A percentile compares a stretch with the other conserved stretches of the same genome.
phyloP scores from a whole-genome alignment of 2,888 invertebrate species.

The Chrysopilus asiliformis region DNA sequence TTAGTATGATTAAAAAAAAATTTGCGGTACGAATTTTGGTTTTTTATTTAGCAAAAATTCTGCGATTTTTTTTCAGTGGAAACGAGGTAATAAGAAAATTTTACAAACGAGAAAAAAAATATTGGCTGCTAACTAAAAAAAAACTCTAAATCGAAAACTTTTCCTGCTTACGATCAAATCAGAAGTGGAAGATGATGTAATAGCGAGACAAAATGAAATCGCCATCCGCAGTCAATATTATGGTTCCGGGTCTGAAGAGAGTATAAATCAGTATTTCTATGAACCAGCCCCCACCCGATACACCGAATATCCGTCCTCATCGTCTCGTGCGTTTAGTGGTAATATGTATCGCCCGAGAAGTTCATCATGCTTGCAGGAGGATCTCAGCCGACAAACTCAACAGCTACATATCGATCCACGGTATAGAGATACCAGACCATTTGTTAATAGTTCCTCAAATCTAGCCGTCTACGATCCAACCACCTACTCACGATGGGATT shows the following conservation, averaged over 20 bases:
- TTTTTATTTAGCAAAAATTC: no score
- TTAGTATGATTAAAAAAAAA: no score
- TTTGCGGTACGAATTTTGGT: no score
- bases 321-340: no score
- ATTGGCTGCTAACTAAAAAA: no score
- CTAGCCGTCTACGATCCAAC: slow-evolving; percentile 20
- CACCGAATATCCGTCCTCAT: slow-evolving; percentile 17
- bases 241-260: slow-evolving; percentile 33
- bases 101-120: no score
- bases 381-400: slow-evolving; percentile 28
- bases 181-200: slow-evolving; percentile 13
- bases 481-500: slow-evolving; percentile 22
- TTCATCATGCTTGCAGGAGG: slow-evolving; percentile 32
- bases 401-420: slow-evolving; percentile 34
- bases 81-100: no score
- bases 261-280: slow-evolving; percentile 24
- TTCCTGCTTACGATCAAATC: no score
- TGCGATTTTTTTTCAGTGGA: no score
- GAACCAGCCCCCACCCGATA: slow-evolving; percentile 26
- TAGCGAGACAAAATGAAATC: slow-evolving; percentile 2
- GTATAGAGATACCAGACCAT: slow-evolving; percentile 33
- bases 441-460: slow-evolving; percentile 30
- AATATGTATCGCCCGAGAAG: slow-evolving; percentile 27
- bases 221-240: slow-evolving; percentile 18
- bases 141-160: no score